Percentiles rank a stretch among this genome's conserved stretches.
These are phyloP conservation scores for Geodia barretti DNA, from an alignment of 37 sponge, comb jelly and placozoan genomes.

Conservation along the genomic window DNA sequence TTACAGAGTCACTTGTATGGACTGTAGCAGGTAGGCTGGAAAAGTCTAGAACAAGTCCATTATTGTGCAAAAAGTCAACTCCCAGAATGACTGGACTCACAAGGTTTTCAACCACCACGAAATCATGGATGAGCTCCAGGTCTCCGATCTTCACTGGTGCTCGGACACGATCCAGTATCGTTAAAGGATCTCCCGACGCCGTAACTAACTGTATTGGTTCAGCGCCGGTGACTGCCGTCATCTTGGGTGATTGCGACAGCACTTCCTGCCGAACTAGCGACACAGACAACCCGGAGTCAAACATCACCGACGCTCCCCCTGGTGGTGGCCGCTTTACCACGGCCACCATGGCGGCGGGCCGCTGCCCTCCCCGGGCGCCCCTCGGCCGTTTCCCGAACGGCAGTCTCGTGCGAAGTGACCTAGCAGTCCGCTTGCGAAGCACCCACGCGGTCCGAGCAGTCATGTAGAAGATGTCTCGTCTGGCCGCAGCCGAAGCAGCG, in stretches of 20 bases:
- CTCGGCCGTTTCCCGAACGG: slow-evolving; percentile 14
- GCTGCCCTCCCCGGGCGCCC: slow-evolving; percentile 25
- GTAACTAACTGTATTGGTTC: too few species aligned
- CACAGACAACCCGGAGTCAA: slow-evolving; percentile 48
- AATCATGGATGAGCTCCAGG: slow-evolving; percentile 22
- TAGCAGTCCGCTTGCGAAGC: slow-evolving; percentile 14
- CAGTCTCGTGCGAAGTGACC: slow-evolving; percentile 24
- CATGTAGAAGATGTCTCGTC: slow-evolving; percentile 8
- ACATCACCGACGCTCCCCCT: too few species aligned
- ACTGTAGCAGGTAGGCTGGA: slow-evolving; percentile 6
- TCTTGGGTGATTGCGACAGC: not conserved
- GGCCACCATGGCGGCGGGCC: slow-evolving; percentile 15
- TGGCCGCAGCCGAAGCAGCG: slow-evolving; percentile 20
- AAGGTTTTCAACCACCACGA: slow-evolving; percentile 54
- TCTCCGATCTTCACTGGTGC: slow-evolving; percentile 32
- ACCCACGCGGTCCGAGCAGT: slow-evolving; percentile 13
- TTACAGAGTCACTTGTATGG: too few species aligned
- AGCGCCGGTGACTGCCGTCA: too few species aligned
- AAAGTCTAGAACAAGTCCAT: slow-evolving; percentile 56
- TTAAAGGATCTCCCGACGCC: slow-evolving; percentile 39
- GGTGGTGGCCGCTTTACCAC: too few species aligned
- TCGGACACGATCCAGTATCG: slow-evolving; percentile 30
- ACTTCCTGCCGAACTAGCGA: slow-evolving; percentile 24
- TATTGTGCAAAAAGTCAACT: slow-evolving; percentile 52
- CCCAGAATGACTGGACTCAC: slow-evolving; percentile 57